Base-by-base conservation (phyloP, 2,113 vertebrate species). In the Lepus timidus region DNA sequence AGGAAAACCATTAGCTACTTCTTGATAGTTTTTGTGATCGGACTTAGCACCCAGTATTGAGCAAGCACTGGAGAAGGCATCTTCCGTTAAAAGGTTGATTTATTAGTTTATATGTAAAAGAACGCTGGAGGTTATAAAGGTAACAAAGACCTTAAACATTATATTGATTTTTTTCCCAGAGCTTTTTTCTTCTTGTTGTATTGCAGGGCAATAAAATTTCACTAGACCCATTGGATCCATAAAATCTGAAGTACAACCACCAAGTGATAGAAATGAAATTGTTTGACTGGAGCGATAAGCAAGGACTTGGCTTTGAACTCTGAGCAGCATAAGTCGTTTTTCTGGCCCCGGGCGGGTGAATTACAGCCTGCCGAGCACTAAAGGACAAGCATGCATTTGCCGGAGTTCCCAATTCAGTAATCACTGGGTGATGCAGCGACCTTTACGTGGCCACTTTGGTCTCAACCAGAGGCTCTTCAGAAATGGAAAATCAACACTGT, bases 171-270 rank as follows among this genome's bases (percentile, higher is more conserved):
- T 97, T 91, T 55, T 79, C 95, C n/a, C 61, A 49, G 93, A 85
- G 86, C 90, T 93, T 97, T 98, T 98, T 98, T 97, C 97, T 96
- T 98, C 97, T 97, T 97, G 96, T 98, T 98, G 97, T 98, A 97
- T 97, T 98, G 97, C 97, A 96, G 94, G 95, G 96, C 96, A 98
- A 98, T 98, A 97, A 98, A 98, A 98, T 98, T 98, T 98, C 97
- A 98, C 98, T 98, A 97, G 95, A 95, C 98, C 97, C 98, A 89
- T 93, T 98, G 97, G 98, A 98, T 98, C 97, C 97, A 98, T 98
- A 98, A 98, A 98, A 98, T 98, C 90, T 96, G 94, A 97, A 97
- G 95, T 96, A 97, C 95, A 97, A 89, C 78, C 92, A 95, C 96
- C 95, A 98, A 97, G 96, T 95, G 96, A 97, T 97, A 97, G 96